Conservation (phyloP, 1,140 invertebrate genomes). For the Eueides isabella region DNA sequence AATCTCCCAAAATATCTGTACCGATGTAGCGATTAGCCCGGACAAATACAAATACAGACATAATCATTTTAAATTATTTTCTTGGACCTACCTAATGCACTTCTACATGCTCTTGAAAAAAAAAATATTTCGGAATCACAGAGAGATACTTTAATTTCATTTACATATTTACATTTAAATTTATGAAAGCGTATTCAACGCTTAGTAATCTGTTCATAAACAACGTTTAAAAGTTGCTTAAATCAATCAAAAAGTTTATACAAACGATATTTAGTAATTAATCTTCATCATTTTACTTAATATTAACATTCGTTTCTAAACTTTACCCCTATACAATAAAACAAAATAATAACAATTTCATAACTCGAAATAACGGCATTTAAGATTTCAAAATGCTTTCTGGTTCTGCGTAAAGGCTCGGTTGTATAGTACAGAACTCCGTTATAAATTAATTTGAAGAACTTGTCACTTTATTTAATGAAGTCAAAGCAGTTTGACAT, state of each 20-base stretch:
- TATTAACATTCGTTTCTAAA: conserved; percentile 34
- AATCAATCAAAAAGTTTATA: conserved; percentile 40
- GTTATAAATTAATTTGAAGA: neutral
- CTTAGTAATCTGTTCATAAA: conserved; percentile 25
- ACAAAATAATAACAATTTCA: conserved; percentile 23
- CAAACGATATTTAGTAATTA: conserved; percentile 39
- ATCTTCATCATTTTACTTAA: conserved; percentile 38
- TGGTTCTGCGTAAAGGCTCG: neutral
- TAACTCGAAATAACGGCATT: conserved; percentile 7
- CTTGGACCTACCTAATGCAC: too few relatives aligned
- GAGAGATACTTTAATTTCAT: too few relatives aligned
- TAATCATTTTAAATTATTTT: too few relatives aligned
- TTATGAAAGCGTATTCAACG: neutral
- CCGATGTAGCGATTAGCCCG: too few relatives aligned
- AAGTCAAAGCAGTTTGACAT: neutral
- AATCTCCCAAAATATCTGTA: too few relatives aligned
- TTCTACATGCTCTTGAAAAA: too few relatives aligned
- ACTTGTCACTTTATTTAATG: neutral
- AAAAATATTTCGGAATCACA: too few relatives aligned
- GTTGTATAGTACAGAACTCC: neutral
- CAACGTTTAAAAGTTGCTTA: conserved; percentile 30
- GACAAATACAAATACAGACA: too few relatives aligned
- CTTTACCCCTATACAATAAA: conserved; percentile 35
- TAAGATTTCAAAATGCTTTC: conserved; percentile 16
- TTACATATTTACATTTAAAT: too few relatives aligned